Conservation (phyloP, 2,797 vertebrate species). For the Pseudochirops cupreus region DNA sequence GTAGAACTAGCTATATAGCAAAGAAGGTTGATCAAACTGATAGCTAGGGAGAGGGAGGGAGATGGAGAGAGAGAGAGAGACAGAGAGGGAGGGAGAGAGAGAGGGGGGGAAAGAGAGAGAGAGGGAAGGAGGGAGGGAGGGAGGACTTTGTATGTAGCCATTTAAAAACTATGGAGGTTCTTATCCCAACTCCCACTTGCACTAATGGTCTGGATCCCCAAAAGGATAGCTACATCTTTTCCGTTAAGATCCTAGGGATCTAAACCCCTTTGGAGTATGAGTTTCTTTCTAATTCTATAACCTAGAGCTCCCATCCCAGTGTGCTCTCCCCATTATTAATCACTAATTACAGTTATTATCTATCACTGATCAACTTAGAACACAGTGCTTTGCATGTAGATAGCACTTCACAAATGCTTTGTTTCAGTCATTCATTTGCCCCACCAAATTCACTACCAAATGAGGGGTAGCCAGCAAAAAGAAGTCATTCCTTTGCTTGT, state of each 20-base stretch:
- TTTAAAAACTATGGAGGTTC: neutral
- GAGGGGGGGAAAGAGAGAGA: too few species aligned
- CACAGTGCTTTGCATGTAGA: neutral
- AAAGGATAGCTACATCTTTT: neutral
- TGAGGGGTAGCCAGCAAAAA: neutral
- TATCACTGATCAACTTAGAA: neutral
- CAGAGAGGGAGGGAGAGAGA: too few species aligned
- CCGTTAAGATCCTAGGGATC: neutral
- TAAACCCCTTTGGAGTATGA: neutral
- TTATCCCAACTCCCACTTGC: neutral
- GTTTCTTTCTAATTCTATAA: neutral
- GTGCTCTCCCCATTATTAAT: neutral
- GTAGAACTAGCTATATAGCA: too few species aligned
- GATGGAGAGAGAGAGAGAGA: too few species aligned
- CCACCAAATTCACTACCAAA: neutral
- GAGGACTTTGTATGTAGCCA: neutral
- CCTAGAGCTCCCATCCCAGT: neutral
- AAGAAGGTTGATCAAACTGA: too few species aligned
- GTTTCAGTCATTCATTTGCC: neutral
- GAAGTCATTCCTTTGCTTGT: neutral
- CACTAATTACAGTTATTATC: neutral
- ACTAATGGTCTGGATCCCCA: neutral
- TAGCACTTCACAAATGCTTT: neutral
- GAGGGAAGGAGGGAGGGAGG: neutral
- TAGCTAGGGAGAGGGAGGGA: too few species aligned